phyloP scores from a whole-genome alignment of 2,888 invertebrate genomes.

The Agonum fuliginosum region DNA sequence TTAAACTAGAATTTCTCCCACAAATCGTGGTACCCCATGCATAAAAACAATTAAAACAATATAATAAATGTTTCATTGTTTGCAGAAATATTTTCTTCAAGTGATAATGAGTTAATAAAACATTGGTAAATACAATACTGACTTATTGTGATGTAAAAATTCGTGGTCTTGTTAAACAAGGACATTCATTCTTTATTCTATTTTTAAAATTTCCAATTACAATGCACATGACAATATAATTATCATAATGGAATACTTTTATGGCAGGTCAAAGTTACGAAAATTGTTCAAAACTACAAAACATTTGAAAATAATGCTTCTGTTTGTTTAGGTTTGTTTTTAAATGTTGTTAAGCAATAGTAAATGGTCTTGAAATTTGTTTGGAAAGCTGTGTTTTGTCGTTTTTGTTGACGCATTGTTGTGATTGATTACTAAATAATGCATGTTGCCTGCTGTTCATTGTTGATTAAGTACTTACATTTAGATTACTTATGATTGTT shows the following conservation, averaged over 20 bases:
- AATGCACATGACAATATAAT: background rate
- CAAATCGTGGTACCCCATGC: background rate
- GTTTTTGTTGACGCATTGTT: too few species aligned
- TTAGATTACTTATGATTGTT: too few species aligned
- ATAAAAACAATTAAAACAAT: constrained; percentile 23
- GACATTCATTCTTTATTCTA: background rate
- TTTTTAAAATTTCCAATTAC: background rate
- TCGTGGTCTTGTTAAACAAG: background rate
- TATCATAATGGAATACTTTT: background rate
- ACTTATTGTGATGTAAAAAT: background rate
- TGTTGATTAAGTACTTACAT: too few species aligned
- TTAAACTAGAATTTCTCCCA: background rate
- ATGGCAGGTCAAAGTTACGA: background rate
- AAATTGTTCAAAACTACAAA: background rate
- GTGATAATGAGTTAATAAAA: constrained; percentile 32
- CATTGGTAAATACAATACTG: background rate
- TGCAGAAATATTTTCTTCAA: background rate
- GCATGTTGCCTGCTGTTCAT: too few species aligned
- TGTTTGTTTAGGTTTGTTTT: background rate
- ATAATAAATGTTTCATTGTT: constrained; percentile 38
- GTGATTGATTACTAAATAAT: too few species aligned
- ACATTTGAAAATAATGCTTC: background rate
- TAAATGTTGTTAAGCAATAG: too few species aligned
- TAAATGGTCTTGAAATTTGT: too few species aligned
- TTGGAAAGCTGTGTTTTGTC: too few species aligned